A percentile compares a stretch with the other conserved stretches of the same genome.
phyloP scores from a whole-genome alignment of 2,113 vertebrate species.

The Puntigrus tetrazona region DNA sequence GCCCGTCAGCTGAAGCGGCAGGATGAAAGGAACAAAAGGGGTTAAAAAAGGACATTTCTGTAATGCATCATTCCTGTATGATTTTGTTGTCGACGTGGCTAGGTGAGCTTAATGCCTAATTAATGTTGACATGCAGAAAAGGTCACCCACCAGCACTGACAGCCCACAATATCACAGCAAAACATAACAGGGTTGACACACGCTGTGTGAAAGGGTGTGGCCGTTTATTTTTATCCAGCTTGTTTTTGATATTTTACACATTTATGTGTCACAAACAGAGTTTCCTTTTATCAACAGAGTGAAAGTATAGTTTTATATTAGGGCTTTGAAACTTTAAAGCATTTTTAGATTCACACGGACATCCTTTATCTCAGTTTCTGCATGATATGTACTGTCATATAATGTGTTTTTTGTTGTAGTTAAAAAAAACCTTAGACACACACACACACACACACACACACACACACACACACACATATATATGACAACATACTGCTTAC shows the following conservation, averaged over 20 bases:
- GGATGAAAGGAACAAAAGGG: background rate
- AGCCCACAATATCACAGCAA: background rate
- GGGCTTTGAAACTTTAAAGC: background rate
- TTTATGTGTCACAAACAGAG: background rate
- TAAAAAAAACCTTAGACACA: too few species aligned
- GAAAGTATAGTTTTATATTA: background rate
- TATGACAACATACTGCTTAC: background rate
- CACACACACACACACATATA: too few species aligned
- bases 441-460: too few species aligned
- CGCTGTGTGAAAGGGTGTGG: conserved; percentile 17
- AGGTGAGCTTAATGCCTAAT: conserved; percentile 21
- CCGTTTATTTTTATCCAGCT: conserved; percentile 18
- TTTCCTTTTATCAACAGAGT: background rate
- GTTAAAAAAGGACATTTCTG: background rate
- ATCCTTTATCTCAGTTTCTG: background rate
- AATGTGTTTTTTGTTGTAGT: background rate
- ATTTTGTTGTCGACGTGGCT: background rate
- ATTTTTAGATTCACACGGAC: background rate
- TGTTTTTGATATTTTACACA: conserved; percentile 25
- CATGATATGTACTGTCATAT: background rate
- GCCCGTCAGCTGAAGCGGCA: background rate
- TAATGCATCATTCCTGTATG: background rate
- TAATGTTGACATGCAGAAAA: conserved; percentile 44
- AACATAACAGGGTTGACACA: background rate
- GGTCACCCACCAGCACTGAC: conserved; percentile 27